A percentile compares a stretch with the other conserved stretches of the same genome.
Evolutionary conservation across 2,113 vertebrate species (phyloP).

Genomic region (Colinus virginianus): DNA sequence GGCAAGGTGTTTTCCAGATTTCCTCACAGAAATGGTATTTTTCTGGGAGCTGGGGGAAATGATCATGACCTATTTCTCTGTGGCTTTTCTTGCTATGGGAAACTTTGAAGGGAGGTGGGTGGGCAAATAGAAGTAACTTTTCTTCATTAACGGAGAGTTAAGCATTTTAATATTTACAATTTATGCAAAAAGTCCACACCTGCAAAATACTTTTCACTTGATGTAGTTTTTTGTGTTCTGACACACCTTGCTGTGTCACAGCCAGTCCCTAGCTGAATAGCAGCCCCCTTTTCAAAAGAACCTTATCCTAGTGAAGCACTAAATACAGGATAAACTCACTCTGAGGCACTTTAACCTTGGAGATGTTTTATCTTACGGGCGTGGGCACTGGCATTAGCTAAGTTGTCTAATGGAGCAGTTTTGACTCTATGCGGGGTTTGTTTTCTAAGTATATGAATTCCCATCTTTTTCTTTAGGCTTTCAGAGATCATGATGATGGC

Average conservation of each 20-base stretch:
- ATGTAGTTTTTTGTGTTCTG: not conserved
- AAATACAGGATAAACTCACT: not conserved
- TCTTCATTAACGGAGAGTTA: not conserved
- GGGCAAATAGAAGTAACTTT: not conserved
- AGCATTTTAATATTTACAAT: rapidly evolving
- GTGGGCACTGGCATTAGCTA: not conserved
- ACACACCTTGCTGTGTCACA: not conserved
- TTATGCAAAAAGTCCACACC: not conserved
- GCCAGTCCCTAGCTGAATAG: not conserved
- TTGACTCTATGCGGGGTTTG: not conserved
- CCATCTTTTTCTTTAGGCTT: not conserved
- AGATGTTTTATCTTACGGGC: not conserved
- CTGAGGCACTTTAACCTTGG: not conserved
- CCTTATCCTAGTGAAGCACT: not conserved
- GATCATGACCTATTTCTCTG: not conserved
- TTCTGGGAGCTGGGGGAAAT: not conserved
- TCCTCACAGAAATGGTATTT: not conserved
- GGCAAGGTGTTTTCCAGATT: constrained; percentile 9
- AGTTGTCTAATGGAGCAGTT: not conserved
- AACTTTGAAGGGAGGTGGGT: not conserved
- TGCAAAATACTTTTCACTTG: not conserved
- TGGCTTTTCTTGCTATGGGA: not conserved
- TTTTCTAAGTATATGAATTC: not conserved
- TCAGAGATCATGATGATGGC: not conserved
- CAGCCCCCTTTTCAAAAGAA: not conserved